phyloP scores from a whole-genome alignment of 2,888 invertebrate species.

The Blastobasis lacticolella region DNA sequence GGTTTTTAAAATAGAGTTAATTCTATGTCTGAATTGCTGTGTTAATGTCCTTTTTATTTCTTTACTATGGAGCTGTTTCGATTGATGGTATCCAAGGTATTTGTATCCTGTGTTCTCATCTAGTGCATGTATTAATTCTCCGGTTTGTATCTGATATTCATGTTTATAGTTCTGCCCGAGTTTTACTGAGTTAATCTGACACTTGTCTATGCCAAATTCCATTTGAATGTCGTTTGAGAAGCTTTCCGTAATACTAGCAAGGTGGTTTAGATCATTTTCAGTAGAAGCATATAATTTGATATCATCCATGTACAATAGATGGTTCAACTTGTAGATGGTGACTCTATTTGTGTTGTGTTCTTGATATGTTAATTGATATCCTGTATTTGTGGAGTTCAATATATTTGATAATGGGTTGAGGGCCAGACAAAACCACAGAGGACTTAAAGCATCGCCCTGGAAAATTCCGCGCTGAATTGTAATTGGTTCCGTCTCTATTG shows the following conservation, averaged over 20 bases:
- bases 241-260: conserved; percentile 1
- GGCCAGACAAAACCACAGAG: conserved; percentile 10
- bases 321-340: background rate
- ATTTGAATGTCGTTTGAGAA: conserved; percentile 3
- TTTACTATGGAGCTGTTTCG: background rate
- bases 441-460: conserved; percentile 15
- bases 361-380: background rate
- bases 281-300: background rate
- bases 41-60: background rate
- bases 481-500: conserved; percentile 4
- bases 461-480: conserved; percentile 15
- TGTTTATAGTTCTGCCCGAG: background rate
- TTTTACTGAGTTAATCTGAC: conserved; percentile 1
- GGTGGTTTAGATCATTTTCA: background rate
- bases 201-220: conserved; percentile 4
- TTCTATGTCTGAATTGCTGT: background rate
- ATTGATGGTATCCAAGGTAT: background rate
- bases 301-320: background rate
- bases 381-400: background rate
- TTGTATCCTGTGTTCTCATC: background rate
- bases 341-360: background rate
- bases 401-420: background rate
- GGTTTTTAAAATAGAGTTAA: background rate
- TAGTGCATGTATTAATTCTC: background rate
- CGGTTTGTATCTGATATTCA: background rate